phyloP scores from a whole-genome alignment of 2,113 vertebrate species.

The Actenoides lindsayi region DNA sequence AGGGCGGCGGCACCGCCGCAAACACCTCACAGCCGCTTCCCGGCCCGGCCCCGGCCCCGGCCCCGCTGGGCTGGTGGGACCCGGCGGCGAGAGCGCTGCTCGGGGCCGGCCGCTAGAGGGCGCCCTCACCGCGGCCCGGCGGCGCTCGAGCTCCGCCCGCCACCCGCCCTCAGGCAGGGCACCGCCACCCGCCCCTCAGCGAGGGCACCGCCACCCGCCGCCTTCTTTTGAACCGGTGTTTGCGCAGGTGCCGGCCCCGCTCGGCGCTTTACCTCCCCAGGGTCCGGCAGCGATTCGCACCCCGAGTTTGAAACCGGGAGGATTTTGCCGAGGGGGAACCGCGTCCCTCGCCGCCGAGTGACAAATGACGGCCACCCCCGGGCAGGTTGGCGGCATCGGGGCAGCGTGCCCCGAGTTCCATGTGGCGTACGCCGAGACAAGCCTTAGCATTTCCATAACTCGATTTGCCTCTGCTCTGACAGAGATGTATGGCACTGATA shows the following conservation, averaged over 20 bases:
- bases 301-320: neutral
- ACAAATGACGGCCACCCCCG: neutral
- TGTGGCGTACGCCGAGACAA: neutral
- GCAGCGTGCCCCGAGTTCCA: neutral
- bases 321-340: neutral
- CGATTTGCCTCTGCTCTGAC: neutral
- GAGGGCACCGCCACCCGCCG: neutral
- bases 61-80: neutral
- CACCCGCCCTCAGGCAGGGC: too few species aligned
- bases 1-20: accelerated
- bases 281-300: neutral
- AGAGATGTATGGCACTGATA: neutral
- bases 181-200: too few species aligned
- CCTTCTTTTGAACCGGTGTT: neutral
- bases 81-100: neutral
- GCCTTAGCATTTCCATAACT: neutral
- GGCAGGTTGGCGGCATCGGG: neutral
- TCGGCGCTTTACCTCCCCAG: neutral
- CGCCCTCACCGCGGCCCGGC: conserved; percentile 21
- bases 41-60: too few species aligned
- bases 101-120: conserved; percentile 69
- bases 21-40: neutral
- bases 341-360: neutral
- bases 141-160: too few species aligned
- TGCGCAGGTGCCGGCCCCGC: too few species aligned